Evolutionary conservation across 2,797 vertebrate species (phyloP).

Genomic region (Triplophysa bombifrons): DNA sequence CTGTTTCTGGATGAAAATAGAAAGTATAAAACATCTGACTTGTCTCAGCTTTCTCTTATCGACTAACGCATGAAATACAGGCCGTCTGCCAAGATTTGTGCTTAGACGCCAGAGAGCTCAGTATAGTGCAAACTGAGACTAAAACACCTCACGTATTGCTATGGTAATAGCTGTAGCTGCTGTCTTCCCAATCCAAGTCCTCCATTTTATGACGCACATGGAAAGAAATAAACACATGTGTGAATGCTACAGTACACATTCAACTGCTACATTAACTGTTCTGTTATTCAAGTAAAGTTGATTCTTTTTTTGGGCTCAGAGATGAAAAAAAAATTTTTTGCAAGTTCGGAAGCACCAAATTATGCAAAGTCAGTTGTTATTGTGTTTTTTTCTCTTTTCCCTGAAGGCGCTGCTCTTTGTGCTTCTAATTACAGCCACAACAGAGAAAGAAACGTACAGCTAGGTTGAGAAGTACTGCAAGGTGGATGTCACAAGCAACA

Average conservation of each 20-base stretch:
- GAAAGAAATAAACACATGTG: constrained; percentile 9
- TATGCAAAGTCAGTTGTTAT: constrained; percentile 38
- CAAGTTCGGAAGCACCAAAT: constrained; percentile 21
- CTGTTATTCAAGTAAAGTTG: constrained; percentile 6
- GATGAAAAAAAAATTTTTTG: constrained; percentile 18
- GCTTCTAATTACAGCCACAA: constrained; percentile 44
- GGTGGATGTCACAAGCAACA: constrained; percentile 42
- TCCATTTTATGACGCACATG: constrained; percentile 19
- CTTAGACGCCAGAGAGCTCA: constrained; percentile 12
- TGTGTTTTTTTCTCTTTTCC: constrained; percentile 44
- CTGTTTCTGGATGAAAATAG: neutral
- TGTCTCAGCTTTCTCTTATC: constrained; percentile 8
- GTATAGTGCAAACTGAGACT: constrained; percentile 12
- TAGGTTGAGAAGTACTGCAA: constrained; percentile 40
- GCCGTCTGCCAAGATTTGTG: constrained; percentile 15
- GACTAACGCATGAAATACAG: constrained; percentile 18
- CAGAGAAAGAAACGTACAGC: constrained; percentile 37
- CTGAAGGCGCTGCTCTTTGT: constrained; percentile 49
- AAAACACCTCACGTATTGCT: constrained; percentile 13
- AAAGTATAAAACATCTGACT: constrained; percentile 14
- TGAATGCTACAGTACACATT: neutral
- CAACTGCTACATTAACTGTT: neutral
- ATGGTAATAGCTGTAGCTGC: neutral
- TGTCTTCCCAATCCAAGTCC: neutral
- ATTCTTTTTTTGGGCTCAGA: neutral